Evolutionary conservation across 1,140 invertebrate species (phyloP), one percentile per base, ranked within the genome.

Genomic region (Limonius californicus): DNA sequence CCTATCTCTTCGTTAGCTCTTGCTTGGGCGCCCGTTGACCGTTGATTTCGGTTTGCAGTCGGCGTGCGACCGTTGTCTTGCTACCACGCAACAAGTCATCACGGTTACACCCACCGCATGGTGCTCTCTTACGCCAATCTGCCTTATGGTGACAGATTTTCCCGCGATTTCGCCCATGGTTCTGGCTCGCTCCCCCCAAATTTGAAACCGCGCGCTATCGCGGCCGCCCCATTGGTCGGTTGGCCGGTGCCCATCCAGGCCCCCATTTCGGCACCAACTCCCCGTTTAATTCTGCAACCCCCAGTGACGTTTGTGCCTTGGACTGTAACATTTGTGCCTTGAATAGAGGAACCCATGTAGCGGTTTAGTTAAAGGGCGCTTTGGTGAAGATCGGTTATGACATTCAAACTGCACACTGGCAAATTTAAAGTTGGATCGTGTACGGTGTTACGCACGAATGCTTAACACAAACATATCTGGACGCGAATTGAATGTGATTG

Each of bases 1-100:
- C 61, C 61, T 63, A 63, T 63, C 61, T 58, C 64, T 59, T 66
- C 60, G 43, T 15, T 14, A 32, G 27, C 21, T 53, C 54, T 57
- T 55, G 54, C 61, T 53, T 39, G 42, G 59, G 43, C 50, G 57
- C 57, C 61, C 39, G 57, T 57, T 27, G 67, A 62, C 57, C 61
- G 59, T 60, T 42, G 23, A 63, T 53, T 15, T 62, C 27, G 39
- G 57, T 50, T 62, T 57, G 62, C 71, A 72, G 71, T 72, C 66
- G 65, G 68, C 71, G 70, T 72, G 68, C 63, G 70, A 68, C 67
- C 71, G 71, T 72, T 71, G 68, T 66, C 60, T 68, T 65, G 66
- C 58, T 61, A 67, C 67, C 67, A 68, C 68, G 68, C 68, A 69
- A 69, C 67, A 67, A 69, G 65, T 68, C 56, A 62, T 42, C 59